Percentiles rank a stretch among this genome's conserved stretches.
Evolutionary conservation across 2,888 invertebrate genomes (phyloP).

Genomic region (Portevinia maculata): DNA sequence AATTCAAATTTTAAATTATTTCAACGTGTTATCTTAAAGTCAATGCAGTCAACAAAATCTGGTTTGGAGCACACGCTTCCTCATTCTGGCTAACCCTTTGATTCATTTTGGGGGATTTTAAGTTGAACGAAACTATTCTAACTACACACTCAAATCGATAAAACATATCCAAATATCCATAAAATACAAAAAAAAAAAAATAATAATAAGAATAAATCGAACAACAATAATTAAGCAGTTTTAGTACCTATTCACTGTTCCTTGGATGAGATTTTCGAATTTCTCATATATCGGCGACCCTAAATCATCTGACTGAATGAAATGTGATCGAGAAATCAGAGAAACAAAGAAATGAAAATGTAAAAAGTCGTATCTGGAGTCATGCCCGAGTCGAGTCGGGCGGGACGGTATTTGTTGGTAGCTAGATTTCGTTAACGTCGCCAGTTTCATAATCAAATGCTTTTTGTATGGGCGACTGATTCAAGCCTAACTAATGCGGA

Average conservation of each 20-base stretch:
- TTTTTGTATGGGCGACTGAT: slow-evolving; percentile 17
- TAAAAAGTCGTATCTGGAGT: slow-evolving; percentile 19
- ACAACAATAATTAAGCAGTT: slow-evolving; percentile 45
- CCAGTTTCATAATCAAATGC: slow-evolving; percentile 47
- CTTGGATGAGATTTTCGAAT: slow-evolving; percentile 11
- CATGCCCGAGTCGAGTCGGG: slow-evolving; percentile 16
- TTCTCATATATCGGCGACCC: slow-evolving; percentile 17
- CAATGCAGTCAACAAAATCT: slow-evolving; percentile 7
- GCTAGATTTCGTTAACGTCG: slow-evolving; percentile 23
- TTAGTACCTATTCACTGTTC: slow-evolving; percentile 29
- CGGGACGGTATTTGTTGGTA: slow-evolving; percentile 2
- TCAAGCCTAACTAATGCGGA: slow-evolving; percentile 60
- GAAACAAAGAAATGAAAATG: background rate
- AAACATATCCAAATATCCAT: slow-evolving; percentile 26
- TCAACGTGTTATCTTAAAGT: slow-evolving; percentile 19
- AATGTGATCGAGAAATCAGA: slow-evolving; percentile 10
- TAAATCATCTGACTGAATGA: slow-evolving; percentile 43
- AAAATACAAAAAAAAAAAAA: slow-evolving; percentile 17
- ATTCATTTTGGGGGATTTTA: slow-evolving; percentile 28
- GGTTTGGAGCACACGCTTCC: slow-evolving; percentile 36
- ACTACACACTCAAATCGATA: slow-evolving; percentile 30
- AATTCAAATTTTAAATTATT: slow-evolving; percentile 31
- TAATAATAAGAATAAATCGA: slow-evolving; percentile 39
- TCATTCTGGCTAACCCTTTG: slow-evolving; percentile 24
- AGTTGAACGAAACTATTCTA: slow-evolving; percentile 42